phyloP scores from a whole-genome alignment of 1,140 invertebrate genomes.

The Odontomachus brunneus region DNA sequence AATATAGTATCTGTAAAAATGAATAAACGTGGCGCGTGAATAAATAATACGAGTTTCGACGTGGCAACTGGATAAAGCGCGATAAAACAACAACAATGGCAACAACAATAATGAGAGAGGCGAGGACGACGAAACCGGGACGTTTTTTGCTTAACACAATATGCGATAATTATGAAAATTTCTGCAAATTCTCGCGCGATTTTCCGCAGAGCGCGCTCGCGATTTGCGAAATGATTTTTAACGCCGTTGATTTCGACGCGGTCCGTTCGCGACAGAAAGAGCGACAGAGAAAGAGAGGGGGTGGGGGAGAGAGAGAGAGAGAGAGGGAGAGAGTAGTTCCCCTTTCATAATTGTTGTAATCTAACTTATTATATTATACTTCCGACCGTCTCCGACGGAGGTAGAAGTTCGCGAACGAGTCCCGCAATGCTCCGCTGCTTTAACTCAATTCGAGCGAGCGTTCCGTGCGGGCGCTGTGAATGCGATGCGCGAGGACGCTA shows the following conservation, averaged over 20 bases:
- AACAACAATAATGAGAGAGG: neutral
- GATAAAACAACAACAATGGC: too few species aligned
- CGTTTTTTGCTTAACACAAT: neutral
- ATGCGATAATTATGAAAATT: conserved; percentile 32
- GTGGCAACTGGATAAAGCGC: too few species aligned
- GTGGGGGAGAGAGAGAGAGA: too few species aligned
- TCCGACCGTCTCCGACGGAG: neutral
- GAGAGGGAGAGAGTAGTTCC: too few species aligned
- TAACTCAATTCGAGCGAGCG: conserved; percentile 47
- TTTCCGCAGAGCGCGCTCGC: neutral
- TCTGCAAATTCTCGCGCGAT: conserved; percentile 10
- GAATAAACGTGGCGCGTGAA: neutral
- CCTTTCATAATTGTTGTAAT: too few species aligned
- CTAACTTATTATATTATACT: too few species aligned
- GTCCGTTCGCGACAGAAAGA: too few species aligned
- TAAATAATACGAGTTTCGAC: neutral
- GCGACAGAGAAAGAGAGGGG: too few species aligned
- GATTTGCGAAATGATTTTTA: conserved; percentile 29
- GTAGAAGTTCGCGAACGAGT: neutral
- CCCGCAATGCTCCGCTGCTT: conserved; percentile 30
- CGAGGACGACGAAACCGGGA: neutral
- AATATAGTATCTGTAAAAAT: neutral
- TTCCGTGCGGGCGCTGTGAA: conserved; percentile 12
- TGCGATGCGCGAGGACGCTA: conserved; percentile 69
- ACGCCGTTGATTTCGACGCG: conserved; percentile 12